Base-by-base conservation (phyloP, 2,888 invertebrate species). In the Hesperia comma region DNA sequence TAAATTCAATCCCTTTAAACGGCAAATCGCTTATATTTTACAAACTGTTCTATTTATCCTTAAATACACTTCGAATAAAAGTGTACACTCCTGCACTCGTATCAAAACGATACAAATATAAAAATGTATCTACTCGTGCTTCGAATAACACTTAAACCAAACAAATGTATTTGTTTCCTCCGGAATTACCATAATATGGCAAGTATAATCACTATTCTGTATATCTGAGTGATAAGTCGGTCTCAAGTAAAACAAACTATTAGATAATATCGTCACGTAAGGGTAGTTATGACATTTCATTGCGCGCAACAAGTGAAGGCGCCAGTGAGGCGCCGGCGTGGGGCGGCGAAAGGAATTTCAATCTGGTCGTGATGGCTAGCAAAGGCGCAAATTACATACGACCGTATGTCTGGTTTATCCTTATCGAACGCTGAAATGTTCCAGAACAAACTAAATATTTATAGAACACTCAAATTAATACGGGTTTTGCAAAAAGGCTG, bases 301-400 rank as follows among this genome's bases (percentile, higher is more conserved):
- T 74, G 75, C 77, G 79, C 74, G 87, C 91, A 91, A 90, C 90
- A 90, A 90, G 90, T 88, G 79, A 71, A 70, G 87, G 90, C 90
- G 89, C 87, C 89, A 79, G 80, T 66, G 77, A 77, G 86, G 74
- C 85, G 88, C 73, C 80, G 84, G 79, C 84, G 80, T 77, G 81
- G 82, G 82, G 80, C 78, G 78, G 76, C 81, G 80, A 79, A 78
- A 85, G 86, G 90, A 90, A 91, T 92, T 90, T 87, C 89, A 91
- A 92, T 91, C 90, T 89, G 89, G 84, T 76, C 81, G 81, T 85
- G 88, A 88, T 87, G 88, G 83, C 78, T 78, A 82, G 84, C 84
- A 78, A 79, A 85, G 84, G 87, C 86, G 88, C 85, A 87, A 89
- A 88, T 89, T 88, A 88, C 85, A 85, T 77, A 82, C 81, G 77